phyloP scores from a whole-genome alignment of 2,797 vertebrate species.

The Mionectes olivaceus region DNA sequence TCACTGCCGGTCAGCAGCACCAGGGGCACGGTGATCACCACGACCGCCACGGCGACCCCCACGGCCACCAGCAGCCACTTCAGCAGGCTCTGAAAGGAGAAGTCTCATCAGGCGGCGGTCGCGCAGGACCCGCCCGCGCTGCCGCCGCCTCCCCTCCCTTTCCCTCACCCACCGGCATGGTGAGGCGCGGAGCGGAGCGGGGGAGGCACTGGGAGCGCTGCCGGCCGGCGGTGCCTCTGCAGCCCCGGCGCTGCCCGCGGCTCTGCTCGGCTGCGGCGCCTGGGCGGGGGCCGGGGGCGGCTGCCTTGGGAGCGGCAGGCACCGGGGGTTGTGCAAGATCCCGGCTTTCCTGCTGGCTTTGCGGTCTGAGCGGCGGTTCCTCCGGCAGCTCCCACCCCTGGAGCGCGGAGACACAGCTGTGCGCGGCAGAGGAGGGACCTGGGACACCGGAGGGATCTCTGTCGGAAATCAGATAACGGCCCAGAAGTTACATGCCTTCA shows the following conservation, averaged over 20 bases:
- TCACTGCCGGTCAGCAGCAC: slow-evolving; percentile 75
- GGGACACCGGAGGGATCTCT: not conserved
- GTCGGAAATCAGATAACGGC: not conserved
- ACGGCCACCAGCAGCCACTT: slow-evolving; percentile 78
- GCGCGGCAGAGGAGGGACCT: not conserved
- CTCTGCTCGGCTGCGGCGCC: not conserved
- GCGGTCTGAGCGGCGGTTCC: not conserved
- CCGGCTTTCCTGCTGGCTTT: not conserved
- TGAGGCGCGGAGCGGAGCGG: not conserved
- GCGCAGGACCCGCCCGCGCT: not conserved
- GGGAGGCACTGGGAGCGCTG: not conserved
- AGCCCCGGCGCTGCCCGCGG: not conserved
- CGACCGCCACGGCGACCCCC: slow-evolving; percentile 57
- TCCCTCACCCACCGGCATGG: slow-evolving; percentile 10
- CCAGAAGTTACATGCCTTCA: not conserved
- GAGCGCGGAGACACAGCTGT: not conserved
- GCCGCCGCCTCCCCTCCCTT: not conserved
- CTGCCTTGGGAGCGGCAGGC: not conserved
- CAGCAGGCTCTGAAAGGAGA: slow-evolving; percentile 68
- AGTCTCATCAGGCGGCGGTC: not conserved
- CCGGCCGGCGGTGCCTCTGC: not conserved
- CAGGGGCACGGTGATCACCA: slow-evolving; percentile 71
- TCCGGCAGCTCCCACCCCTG: accelerated
- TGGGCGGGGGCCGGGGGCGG: not conserved
- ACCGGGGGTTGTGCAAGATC: not conserved